A percentile compares a stretch with the other conserved stretches of the same genome.
phyloP scores from a whole-genome alignment of 2,797 vertebrate genomes.

The Gallinago stenura region DNA sequence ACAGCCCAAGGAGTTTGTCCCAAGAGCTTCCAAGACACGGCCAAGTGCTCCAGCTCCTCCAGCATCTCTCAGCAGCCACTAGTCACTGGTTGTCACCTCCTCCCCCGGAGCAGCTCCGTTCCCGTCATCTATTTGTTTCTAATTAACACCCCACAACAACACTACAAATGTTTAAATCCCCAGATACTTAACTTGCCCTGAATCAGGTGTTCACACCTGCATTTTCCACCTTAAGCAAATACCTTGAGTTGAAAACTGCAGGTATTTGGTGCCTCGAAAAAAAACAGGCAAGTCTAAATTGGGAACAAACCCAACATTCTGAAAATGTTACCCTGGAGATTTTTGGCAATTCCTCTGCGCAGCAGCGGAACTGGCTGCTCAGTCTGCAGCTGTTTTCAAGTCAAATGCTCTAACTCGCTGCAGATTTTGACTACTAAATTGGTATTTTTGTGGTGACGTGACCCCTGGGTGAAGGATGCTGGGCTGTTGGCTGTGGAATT shows the following conservation, averaged over 20 bases:
- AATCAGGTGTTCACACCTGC: not conserved
- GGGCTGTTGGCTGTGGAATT: not conserved
- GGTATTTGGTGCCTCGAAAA: not conserved
- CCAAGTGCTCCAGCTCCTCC: not conserved
- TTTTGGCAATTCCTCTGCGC: not conserved
- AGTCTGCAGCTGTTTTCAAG: not conserved
- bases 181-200: not conserved
- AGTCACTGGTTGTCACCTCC: not conserved
- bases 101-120: not conserved
- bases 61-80: not conserved
- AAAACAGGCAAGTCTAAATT: not conserved
- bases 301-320: not conserved
- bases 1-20: not conserved
- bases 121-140: fast-evolving
- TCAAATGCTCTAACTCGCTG: not conserved
- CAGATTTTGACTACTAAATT: not conserved
- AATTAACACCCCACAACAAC: fast-evolving
- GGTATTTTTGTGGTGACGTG: not conserved
- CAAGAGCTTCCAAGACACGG: not conserved
- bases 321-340: not conserved
- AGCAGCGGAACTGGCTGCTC: not conserved
- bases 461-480: not conserved
- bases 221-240: not conserved
- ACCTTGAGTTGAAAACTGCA: not conserved
- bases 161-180: not conserved